These are phyloP conservation scores for Solen grandis DNA, from an alignment of 1,140 invertebrate species.

Conservation along the genomic window DNA sequence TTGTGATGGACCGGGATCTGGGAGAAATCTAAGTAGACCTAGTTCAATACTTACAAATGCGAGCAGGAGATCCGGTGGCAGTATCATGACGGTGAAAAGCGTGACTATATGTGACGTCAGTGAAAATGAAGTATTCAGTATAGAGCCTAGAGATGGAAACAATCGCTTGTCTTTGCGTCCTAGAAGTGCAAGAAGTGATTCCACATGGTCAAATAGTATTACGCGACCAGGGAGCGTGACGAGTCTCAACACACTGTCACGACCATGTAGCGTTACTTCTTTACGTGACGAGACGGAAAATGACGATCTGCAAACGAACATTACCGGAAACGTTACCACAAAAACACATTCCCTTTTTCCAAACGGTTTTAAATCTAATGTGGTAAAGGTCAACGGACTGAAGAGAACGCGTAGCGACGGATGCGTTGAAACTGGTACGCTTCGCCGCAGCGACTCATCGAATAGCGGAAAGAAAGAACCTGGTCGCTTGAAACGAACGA, in stretches of 20 bases:
- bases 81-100: conserved; percentile 46
- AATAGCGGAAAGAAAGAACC: neutral
- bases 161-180: conserved; percentile 1
- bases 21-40: conserved; percentile 25
- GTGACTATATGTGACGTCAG: conserved; percentile 47
- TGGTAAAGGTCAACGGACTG: too few species aligned
- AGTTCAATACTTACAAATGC: conserved; percentile 44
- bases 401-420: conserved; percentile 41
- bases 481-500: neutral
- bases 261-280: conserved; percentile 24
- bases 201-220: conserved; percentile 51
- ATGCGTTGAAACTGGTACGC: neutral
- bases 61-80: conserved; percentile 23
- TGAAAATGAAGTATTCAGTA: conserved; percentile 47
- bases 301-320: neutral
- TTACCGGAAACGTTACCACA: neutral
- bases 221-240: conserved; percentile 42
- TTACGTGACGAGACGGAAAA: conserved; percentile 18
- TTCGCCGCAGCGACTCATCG: neutral
- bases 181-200: conserved; percentile 39
- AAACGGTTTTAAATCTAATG: neutral
- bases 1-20: neutral
- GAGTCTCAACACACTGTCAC: conserved; percentile 32
- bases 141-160: conserved; percentile 32
- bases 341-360: neutral